A percentile compares a stretch with the other conserved stretches of the same genome.
Conservation (phyloP, 2,888 invertebrate genomes). For the Hydrotaea cyrtoneurina region DNA sequence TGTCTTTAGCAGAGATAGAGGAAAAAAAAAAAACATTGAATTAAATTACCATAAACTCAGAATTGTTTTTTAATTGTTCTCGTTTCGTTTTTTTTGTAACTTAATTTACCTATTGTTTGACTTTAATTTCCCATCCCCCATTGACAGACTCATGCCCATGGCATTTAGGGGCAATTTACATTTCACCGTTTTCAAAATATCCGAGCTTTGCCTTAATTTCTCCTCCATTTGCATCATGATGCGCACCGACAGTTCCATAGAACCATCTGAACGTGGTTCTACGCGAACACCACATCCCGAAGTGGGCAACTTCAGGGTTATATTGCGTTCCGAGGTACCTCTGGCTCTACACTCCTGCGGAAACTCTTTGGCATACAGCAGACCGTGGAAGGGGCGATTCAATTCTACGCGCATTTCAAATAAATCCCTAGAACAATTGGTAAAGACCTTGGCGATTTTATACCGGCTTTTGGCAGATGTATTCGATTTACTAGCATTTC, state of each 20-base stretch:
- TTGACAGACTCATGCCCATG: slow-evolving; percentile 76
- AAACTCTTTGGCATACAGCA: slow-evolving; percentile 89
- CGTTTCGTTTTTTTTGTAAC: background rate
- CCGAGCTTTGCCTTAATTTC: slow-evolving; percentile 87
- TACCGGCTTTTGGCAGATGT: slow-evolving; percentile 80
- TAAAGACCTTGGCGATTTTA: slow-evolving; percentile 82
- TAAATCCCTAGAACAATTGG: slow-evolving; percentile 84
- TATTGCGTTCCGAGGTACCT: slow-evolving; percentile 80
- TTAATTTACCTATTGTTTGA: slow-evolving; percentile 51
- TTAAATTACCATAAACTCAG: background rate
- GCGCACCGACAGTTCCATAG: slow-evolving; percentile 85
- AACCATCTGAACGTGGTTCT: slow-evolving; percentile 81
- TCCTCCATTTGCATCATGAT: slow-evolving; percentile 89
- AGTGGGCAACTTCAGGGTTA: slow-evolving; percentile 77
- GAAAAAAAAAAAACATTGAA: background rate
- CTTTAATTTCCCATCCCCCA: slow-evolving; percentile 45
- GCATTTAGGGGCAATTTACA: slow-evolving; percentile 81
- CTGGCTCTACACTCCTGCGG: slow-evolving; percentile 86
- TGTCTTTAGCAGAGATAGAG: slow-evolving; percentile 38
- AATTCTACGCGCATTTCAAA: slow-evolving; percentile 85
- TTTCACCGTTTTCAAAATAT: slow-evolving; percentile 85
- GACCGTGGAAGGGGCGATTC: slow-evolving; percentile 84
- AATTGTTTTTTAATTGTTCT: background rate
- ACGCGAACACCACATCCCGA: slow-evolving; percentile 87
- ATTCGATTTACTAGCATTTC: slow-evolving; percentile 14